Evolutionary conservation across 2,888 invertebrate genomes (phyloP).

Genomic region (Myopa testacea): DNA sequence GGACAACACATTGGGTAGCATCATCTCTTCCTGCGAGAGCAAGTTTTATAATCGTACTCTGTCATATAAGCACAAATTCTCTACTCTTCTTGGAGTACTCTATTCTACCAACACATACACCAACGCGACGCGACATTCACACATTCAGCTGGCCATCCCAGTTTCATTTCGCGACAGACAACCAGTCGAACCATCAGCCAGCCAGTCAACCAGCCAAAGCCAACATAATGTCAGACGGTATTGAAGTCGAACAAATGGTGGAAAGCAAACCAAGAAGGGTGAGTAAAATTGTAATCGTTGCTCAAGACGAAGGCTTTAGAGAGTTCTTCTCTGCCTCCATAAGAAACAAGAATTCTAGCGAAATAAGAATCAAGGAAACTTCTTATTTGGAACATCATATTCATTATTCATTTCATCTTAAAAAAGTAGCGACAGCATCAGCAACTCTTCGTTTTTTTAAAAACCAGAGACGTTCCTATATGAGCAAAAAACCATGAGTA

Average conservation of each 20-base stretch:
- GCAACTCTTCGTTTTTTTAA: too few relatives aligned
- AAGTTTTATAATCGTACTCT: background rate
- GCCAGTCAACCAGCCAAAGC: slow-evolving; percentile 41
- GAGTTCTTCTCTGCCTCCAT: too few relatives aligned
- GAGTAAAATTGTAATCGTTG: slow-evolving; percentile 58
- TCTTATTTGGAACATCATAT: background rate
- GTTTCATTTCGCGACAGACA: background rate
- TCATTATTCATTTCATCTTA: background rate
- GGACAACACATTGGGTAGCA: slow-evolving; percentile 40
- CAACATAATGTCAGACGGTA: slow-evolving; percentile 70
- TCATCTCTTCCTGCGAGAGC: slow-evolving; percentile 24
- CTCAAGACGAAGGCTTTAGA: background rate
- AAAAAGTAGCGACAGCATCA: slow-evolving; percentile 10
- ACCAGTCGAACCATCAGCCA: slow-evolving; percentile 36
- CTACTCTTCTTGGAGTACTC: background rate
- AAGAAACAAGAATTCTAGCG: background rate
- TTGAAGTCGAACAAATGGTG: slow-evolving; percentile 73
- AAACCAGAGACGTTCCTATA: too few relatives aligned
- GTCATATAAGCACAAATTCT: background rate
- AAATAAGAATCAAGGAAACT: background rate
- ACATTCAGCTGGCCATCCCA: background rate
- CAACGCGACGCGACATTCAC: slow-evolving; percentile 3
- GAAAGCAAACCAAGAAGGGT: slow-evolving; percentile 77
- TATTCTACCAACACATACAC: background rate
- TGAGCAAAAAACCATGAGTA: too few relatives aligned